Percentiles rank a stretch among this genome's conserved stretches.
phyloP scores from a whole-genome alignment of 2,113 vertebrate genomes.

The Sclerurus mexicanus region DNA sequence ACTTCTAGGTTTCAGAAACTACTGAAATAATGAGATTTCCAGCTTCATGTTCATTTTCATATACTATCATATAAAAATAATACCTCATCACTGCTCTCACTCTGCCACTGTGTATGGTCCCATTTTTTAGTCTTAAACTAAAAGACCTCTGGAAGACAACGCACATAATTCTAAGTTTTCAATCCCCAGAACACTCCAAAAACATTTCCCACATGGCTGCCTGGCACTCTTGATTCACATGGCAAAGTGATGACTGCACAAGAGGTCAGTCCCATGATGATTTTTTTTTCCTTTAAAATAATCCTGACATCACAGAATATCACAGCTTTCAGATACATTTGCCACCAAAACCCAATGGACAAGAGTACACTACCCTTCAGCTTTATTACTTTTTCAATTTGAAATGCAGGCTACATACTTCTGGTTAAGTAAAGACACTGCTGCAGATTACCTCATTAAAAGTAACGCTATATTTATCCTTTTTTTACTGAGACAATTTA shows the following conservation, averaged over 20 bases:
- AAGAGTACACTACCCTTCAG: neutral
- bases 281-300: neutral
- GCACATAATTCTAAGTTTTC: neutral
- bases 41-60: neutral
- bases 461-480: neutral
- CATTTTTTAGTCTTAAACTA: neutral
- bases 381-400: neutral
- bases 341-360: neutral
- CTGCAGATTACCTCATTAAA: neutral
- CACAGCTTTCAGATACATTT: neutral
- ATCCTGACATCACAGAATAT: neutral
- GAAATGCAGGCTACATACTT: neutral
- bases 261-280: fast-evolving
- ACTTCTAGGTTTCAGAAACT: neutral
- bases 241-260: neutral
- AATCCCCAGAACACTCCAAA: neutral
- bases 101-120: neutral
- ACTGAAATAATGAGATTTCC: neutral
- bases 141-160: neutral
- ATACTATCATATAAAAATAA: neutral
- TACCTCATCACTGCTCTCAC: neutral
- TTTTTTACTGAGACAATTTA: neutral
- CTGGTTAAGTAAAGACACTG: neutral
- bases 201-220: neutral
- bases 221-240: neutral